Percentiles rank a stretch among this genome's conserved stretches.
These are phyloP conservation scores for Eretmodus cyanostictus DNA, from an alignment of 2,113 vertebrate species.

Conservation along the genomic window DNA sequence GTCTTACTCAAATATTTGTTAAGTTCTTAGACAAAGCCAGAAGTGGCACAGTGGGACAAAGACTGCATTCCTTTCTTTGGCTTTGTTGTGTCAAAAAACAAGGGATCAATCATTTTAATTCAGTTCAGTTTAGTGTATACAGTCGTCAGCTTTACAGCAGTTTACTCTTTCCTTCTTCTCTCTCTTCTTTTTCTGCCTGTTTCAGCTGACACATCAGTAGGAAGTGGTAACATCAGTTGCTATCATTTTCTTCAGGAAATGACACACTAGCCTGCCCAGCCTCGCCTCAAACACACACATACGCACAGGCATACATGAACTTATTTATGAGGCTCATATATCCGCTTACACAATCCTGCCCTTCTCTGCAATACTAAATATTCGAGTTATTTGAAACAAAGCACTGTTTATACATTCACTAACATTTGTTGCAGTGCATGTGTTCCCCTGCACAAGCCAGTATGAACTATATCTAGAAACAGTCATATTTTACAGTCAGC, in stretches of 20 bases:
- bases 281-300: background rate
- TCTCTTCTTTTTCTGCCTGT: background rate
- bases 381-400: background rate
- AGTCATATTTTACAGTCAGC: background rate
- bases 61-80: background rate
- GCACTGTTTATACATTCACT: background rate
- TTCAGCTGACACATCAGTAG: slow-evolving; percentile 47
- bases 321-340: background rate
- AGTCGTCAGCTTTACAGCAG: background rate
- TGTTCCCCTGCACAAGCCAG: background rate
- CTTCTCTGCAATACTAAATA: background rate
- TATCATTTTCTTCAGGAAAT: slow-evolving; percentile 66
- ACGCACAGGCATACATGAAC: background rate
- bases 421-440: background rate
- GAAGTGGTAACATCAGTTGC: slow-evolving; percentile 59
- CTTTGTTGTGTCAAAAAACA: background rate
- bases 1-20: background rate
- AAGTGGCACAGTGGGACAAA: background rate
- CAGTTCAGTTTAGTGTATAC: background rate
- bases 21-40: background rate
- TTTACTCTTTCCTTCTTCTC: background rate
- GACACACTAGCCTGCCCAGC: slow-evolving; percentile 32
- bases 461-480: background rate
- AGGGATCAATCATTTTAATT: background rate
- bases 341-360: background rate